Evolutionary conservation across 1,140 invertebrate species (phyloP).

Genomic region (Eriosoma lanigerum): DNA sequence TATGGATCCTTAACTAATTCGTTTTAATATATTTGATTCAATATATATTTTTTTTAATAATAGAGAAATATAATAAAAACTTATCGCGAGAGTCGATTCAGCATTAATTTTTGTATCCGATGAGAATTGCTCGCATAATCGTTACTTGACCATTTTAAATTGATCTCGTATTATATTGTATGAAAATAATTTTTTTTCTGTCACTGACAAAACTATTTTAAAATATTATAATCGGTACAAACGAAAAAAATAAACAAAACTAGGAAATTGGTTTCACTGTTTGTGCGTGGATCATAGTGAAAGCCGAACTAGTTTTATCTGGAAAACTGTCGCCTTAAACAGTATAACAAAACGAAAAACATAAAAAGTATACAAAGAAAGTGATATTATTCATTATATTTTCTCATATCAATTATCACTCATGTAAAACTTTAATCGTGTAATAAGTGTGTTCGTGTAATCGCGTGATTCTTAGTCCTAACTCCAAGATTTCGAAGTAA

Average conservation of each 20-base stretch:
- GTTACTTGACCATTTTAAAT: neutral
- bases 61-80: too few relatives aligned
- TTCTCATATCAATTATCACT: constrained; percentile 6
- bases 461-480: too few relatives aligned
- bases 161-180: neutral
- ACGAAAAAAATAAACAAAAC: constrained; percentile 8
- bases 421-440: too few relatives aligned
- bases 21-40: constrained; percentile 9
- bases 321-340: constrained; percentile 39
- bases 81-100: neutral
- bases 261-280: constrained; percentile 22
- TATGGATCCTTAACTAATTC: constrained; percentile 10
- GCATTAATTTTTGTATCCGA: neutral
- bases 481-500: too few relatives aligned
- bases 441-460: too few relatives aligned
- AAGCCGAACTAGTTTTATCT: constrained; percentile 32
- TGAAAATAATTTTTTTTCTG: too few relatives aligned
- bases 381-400: constrained; percentile 21
- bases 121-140: neutral
- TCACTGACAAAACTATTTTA: neutral
- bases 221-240: constrained; percentile 5
- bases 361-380: constrained; percentile 30
- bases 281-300: constrained; percentile 25
- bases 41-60: too few relatives aligned
- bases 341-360: neutral